Conservation (phyloP, 1,140 invertebrate species). For the Drepana arcuata region DNA sequence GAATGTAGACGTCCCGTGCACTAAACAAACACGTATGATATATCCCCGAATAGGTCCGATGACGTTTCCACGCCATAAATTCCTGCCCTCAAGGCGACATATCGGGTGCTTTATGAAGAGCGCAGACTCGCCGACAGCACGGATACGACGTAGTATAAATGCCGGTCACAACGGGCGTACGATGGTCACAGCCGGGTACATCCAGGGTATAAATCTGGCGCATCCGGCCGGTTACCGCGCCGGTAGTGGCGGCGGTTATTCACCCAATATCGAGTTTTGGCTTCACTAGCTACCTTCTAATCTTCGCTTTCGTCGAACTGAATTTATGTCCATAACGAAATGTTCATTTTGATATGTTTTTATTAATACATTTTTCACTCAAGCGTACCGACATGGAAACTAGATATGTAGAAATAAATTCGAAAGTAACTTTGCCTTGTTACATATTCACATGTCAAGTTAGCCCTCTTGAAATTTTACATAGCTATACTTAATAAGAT, state of each 20-base stretch:
- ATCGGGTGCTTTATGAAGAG: constrained; percentile 61
- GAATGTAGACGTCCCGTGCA: constrained; percentile 57
- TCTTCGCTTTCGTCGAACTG: constrained; percentile 49
- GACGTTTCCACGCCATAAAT: constrained; percentile 69
- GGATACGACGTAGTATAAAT: constrained; percentile 29
- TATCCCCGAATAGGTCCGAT: constrained; percentile 52
- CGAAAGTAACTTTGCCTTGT: constrained; percentile 8
- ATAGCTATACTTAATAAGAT: no score
- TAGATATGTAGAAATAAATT: no score
- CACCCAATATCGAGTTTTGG: constrained; percentile 69
- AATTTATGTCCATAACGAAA: constrained; percentile 33
- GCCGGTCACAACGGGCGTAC: constrained; percentile 26
- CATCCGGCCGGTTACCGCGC: constrained; percentile 59
- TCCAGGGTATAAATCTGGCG: constrained; percentile 63
- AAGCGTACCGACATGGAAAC: no score
- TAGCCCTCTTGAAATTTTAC: no score
- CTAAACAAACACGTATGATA: constrained; percentile 61
- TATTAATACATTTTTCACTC: no score
- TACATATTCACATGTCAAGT: no score
- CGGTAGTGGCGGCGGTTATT: constrained; percentile 69
- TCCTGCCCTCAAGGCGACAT: constrained; percentile 57
- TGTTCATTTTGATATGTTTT: constrained; percentile 24
- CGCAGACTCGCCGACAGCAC: constrained; percentile 39
- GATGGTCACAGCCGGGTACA: constrained; percentile 23
- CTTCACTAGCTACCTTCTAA: constrained; percentile 60